phyloP scores from a whole-genome alignment of 2,113 vertebrate genomes.

The Plecotus auritus region DNA sequence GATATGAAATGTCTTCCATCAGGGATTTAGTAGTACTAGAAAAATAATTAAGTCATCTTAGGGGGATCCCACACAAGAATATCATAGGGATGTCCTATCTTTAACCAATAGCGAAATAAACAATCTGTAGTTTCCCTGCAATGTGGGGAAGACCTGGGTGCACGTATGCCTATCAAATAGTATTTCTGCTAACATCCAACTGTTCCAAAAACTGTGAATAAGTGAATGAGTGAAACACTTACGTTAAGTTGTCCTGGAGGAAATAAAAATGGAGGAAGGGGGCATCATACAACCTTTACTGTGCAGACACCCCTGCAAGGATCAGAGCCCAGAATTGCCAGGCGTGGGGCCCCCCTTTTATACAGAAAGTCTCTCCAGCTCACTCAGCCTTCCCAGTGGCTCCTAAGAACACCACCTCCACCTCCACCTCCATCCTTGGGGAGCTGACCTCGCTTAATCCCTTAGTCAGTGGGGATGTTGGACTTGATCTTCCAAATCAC shows the following conservation, averaged over 20 bases:
- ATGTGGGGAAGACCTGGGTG: too few relatives aligned
- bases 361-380: not conserved
- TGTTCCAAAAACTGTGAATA: not conserved
- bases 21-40: not conserved
- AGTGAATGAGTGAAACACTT: not conserved
- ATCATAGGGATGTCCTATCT: not conserved
- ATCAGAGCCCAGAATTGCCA: not conserved
- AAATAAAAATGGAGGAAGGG: not conserved
- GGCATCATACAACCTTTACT: not conserved
- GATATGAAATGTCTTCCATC: not conserved
- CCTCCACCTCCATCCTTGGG: not conserved
- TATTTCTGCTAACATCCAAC: not conserved
- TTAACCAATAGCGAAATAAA: not conserved
- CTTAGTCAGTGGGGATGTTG: not conserved
- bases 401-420: not conserved
- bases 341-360: not conserved
- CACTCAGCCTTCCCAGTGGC: not conserved
- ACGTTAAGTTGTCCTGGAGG: not conserved
- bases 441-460: not conserved
- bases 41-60: not conserved
- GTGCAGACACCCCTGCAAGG: not conserved
- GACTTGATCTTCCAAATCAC: not conserved
- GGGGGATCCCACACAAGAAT: not conserved
- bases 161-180: not conserved
- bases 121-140: not conserved